Conservation (phyloP, 92 coral and sea anemone genomes). For the Palythoa grandiflora region DNA sequence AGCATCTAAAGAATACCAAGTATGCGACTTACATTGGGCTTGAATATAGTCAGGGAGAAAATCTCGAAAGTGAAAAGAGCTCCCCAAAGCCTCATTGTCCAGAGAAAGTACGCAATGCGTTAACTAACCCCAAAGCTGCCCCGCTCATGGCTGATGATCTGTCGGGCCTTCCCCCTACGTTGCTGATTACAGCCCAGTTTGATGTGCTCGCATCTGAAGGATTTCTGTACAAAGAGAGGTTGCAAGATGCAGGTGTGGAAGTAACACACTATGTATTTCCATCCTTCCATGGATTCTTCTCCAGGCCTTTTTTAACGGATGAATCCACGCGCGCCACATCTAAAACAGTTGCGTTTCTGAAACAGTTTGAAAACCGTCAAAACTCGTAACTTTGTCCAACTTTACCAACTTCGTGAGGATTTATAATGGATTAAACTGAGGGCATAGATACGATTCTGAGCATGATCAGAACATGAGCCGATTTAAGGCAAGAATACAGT, state of each 20-base stretch:
- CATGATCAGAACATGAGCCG: no score
- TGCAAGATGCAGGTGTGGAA: slow-evolving; percentile 53
- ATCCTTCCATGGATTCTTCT: slow-evolving; percentile 41
- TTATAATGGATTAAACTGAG: no score
- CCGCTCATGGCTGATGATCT: slow-evolving; percentile 63
- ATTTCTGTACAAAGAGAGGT: slow-evolving; percentile 44
- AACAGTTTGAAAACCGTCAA: slow-evolving; percentile 12
- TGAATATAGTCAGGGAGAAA: not conserved
- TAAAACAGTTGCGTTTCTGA: not conserved
- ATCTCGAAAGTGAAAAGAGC: not conserved
- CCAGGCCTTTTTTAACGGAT: not conserved
- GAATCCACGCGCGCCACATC: not conserved
- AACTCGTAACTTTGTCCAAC: not conserved
- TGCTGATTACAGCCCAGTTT: slow-evolving; percentile 52
- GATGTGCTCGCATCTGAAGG: slow-evolving; percentile 62
- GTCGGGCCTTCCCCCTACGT: slow-evolving; percentile 44
- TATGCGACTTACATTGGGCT: slow-evolving; percentile 22
- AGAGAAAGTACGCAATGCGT: slow-evolving; percentile 6
- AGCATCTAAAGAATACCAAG: slow-evolving; percentile 37
- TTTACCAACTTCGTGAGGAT: no score
- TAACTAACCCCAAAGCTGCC: slow-evolving; percentile 52
- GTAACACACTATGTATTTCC: slow-evolving; percentile 51
- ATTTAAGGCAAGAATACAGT: no score
- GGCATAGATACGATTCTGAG: no score
- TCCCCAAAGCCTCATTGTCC: slow-evolving; percentile 17